Evolutionary conservation across 2,113 vertebrate genomes (phyloP).

Genomic region (Psettodes erumei): DNA sequence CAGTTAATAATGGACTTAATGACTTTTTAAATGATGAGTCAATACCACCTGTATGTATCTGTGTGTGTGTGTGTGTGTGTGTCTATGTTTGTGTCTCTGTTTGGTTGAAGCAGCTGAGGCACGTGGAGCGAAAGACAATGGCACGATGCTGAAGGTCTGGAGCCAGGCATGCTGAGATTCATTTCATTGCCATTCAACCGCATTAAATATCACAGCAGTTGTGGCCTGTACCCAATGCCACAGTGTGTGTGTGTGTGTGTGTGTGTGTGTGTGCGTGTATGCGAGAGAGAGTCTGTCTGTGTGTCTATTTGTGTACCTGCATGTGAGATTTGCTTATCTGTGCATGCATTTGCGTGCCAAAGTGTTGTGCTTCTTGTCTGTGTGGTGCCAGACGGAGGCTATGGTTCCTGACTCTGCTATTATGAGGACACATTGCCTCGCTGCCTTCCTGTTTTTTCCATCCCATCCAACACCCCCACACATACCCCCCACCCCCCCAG

Average conservation of each 20-base stretch:
- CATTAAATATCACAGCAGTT: slow-evolving; percentile 60
- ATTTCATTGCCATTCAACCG: slow-evolving; percentile 53
- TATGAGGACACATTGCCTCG: slow-evolving; percentile 42
- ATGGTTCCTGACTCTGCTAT: slow-evolving; percentile 31
- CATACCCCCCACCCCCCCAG: background rate
- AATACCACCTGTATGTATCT: background rate
- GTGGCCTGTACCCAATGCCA: slow-evolving; percentile 27
- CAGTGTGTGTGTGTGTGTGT: slow-evolving; percentile 5
- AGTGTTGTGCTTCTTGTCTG: slow-evolving; percentile 27
- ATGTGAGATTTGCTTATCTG: background rate
- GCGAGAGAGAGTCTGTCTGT: background rate
- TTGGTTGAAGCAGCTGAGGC: slow-evolving; percentile 31
- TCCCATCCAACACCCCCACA: slow-evolving; percentile 1
- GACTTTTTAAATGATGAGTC: background rate
- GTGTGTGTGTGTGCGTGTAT: slow-evolving; percentile 1
- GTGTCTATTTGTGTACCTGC: slow-evolving; percentile 3
- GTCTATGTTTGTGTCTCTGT: background rate
- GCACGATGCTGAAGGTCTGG: slow-evolving; percentile 50
- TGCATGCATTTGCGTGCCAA: background rate
- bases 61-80: slow-evolving; percentile 20
- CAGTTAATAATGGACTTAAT: background rate
- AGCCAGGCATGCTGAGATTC: slow-evolving; percentile 63
- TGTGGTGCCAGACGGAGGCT: slow-evolving; percentile 23
- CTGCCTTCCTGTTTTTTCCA: slow-evolving; percentile 35
- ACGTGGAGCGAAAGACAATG: slow-evolving; percentile 49